Evolutionary conservation across 2,888 invertebrate species (phyloP).

Genomic region (Ganaspis brasiliensis): DNA sequence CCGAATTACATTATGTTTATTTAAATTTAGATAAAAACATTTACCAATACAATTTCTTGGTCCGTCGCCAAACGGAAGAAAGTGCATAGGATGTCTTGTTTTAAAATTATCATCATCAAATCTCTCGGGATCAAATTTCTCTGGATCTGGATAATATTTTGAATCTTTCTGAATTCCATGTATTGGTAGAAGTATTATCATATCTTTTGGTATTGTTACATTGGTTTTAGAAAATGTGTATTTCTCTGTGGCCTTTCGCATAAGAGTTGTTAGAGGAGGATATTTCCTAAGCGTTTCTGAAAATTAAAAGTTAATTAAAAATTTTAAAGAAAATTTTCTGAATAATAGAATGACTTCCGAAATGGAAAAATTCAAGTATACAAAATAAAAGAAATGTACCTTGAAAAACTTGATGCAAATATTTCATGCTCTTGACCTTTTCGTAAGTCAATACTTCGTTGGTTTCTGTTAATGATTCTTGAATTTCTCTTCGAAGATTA

Average conservation of each 20-base stretch:
- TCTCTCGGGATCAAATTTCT: conserved; percentile 63
- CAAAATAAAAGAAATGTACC: too few relatives aligned
- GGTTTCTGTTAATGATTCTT: conserved; percentile 67
- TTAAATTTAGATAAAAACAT: conserved; percentile 1
- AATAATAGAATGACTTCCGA: too few relatives aligned
- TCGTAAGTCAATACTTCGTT: conserved; percentile 78
- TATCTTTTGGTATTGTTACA: conserved; percentile 63
- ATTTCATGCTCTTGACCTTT: conserved; percentile 77
- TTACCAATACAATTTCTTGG: conserved; percentile 75
- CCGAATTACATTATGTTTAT: conserved; percentile 27
- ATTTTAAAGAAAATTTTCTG: background rate
- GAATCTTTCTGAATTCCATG: conserved; percentile 66
- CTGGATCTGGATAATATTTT: conserved; percentile 60
- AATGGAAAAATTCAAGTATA: too few relatives aligned
- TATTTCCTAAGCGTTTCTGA: conserved; percentile 81
- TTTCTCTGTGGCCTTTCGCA: conserved; percentile 73
- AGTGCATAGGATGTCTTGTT: conserved; percentile 67
- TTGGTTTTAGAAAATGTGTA: conserved; percentile 61
- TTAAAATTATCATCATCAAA: conserved; percentile 65
- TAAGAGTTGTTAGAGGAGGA: conserved; percentile 76
- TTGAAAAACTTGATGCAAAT: conserved; percentile 77
- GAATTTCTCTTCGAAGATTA: conserved; percentile 77
- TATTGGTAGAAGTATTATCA: conserved; percentile 62
- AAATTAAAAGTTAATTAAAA: conserved; percentile 51
- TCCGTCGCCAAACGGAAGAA: conserved; percentile 73